Evolutionary conservation across 2,888 invertebrate genomes (phyloP).

Genomic region (Drosophila limbata): DNA sequence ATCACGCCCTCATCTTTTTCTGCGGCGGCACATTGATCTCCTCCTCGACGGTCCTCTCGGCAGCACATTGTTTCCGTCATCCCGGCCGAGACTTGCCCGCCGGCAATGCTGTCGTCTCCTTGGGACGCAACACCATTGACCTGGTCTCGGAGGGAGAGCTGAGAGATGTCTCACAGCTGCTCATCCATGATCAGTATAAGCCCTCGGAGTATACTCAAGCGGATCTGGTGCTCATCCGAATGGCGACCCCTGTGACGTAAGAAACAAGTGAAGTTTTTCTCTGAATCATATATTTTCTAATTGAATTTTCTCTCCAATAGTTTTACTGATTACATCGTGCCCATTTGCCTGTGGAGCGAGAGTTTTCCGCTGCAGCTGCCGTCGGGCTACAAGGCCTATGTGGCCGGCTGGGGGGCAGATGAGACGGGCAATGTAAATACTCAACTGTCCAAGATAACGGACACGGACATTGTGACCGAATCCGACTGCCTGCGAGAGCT

Average conservation of each 20-base stretch:
- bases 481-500: slow-evolving; percentile 86
- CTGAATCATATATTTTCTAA: background rate
- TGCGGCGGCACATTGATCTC: slow-evolving; percentile 83
- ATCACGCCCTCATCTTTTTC: slow-evolving; percentile 80
- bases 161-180: slow-evolving; percentile 72
- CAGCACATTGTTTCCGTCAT: slow-evolving; percentile 85
- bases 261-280: background rate
- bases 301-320: slow-evolving; percentile 39
- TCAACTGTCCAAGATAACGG: slow-evolving; percentile 84
- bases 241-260: slow-evolving; percentile 81
- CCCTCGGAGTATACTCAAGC: slow-evolving; percentile 80
- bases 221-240: slow-evolving; percentile 86
- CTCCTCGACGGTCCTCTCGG: slow-evolving; percentile 76
- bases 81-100: slow-evolving; percentile 57
- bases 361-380: slow-evolving; percentile 72
- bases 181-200: slow-evolving; percentile 85
- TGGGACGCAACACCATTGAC: slow-evolving; percentile 85
- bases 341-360: slow-evolving; percentile 83
- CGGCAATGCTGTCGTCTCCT: slow-evolving; percentile 74
- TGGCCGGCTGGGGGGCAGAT: slow-evolving; percentile 87
- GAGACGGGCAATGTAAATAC: slow-evolving; percentile 75
- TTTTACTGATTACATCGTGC: slow-evolving; percentile 68
- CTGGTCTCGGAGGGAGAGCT: slow-evolving; percentile 51
- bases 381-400: slow-evolving; percentile 84
- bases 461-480: slow-evolving; percentile 86